Evolutionary conservation across 1,140 invertebrate species (phyloP).

Genomic region (Melipona quadrifasciata): DNA sequence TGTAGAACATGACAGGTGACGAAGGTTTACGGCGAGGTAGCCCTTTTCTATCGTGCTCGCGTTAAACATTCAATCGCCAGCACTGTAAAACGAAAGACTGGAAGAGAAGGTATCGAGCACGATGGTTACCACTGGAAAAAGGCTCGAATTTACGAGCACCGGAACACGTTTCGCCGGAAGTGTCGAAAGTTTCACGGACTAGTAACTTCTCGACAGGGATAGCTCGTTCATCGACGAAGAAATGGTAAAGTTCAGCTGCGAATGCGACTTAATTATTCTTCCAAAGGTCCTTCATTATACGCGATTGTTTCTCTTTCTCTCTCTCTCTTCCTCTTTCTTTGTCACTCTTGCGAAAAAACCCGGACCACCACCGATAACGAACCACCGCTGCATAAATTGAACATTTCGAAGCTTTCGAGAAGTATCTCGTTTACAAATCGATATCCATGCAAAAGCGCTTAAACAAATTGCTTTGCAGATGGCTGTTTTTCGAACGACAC

Average conservation of each 20-base stretch:
- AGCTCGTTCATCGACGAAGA: not conserved
- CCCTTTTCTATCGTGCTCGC: not conserved
- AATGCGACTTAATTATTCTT: conserved; percentile 30
- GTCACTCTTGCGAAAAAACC: too few species aligned
- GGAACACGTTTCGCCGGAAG: not conserved
- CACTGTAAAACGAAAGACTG: not conserved
- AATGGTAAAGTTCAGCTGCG: not conserved
- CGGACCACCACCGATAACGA: not conserved
- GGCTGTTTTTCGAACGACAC: not conserved
- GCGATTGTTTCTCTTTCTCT: too few species aligned
- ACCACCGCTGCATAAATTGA: not conserved
- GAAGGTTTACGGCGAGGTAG: not conserved
- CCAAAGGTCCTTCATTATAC: not conserved
- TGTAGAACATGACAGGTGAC: not conserved
- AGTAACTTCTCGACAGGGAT: not conserved
- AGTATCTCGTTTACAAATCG: not conserved
- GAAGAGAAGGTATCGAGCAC: not conserved
- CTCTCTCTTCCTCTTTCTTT: too few species aligned
- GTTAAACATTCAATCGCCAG: conserved; percentile 8
- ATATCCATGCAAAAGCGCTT: not conserved
- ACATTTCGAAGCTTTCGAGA: not conserved
- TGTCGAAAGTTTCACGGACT: conserved; percentile 3
- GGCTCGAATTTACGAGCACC: conserved; percentile 22
- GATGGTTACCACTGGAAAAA: not conserved
- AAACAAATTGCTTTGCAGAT: not conserved